These are phyloP conservation scores for Ficedula albicollis DNA, from an alignment of 2,797 vertebrate genomes.

Conservation along the genomic window DNA sequence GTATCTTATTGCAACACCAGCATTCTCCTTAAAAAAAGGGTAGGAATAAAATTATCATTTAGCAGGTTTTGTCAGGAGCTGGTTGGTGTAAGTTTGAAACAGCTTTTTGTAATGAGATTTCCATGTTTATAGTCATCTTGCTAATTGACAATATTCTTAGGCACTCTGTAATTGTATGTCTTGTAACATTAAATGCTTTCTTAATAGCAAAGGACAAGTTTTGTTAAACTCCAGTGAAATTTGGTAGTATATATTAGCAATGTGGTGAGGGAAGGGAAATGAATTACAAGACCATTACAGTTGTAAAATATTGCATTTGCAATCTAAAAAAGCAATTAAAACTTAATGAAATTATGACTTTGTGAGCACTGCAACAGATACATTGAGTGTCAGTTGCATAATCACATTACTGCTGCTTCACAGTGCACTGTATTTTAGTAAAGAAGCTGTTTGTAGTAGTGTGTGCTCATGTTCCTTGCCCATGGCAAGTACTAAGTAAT, in stretches of 20 bases:
- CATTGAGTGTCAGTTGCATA: not conserved
- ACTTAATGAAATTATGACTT: not conserved
- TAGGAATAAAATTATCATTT: constrained; percentile 35
- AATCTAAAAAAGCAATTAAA: not conserved
- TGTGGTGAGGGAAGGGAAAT: not conserved
- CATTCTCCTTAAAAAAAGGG: constrained; percentile 31
- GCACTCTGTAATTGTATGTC: constrained; percentile 9
- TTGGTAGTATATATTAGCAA: not conserved
- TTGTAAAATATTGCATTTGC: not conserved
- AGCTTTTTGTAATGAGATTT: constrained; percentile 62
- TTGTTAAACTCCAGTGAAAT: not conserved
- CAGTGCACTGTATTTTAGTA: not conserved
- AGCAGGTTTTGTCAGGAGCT: constrained; percentile 31
- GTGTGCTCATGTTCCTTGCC: not conserved
- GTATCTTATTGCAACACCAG: constrained; percentile 2
- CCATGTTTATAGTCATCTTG: constrained; percentile 13
- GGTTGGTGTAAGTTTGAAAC: constrained; percentile 28
- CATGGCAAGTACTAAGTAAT: not conserved
- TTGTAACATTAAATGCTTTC: not conserved
- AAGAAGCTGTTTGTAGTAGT: not conserved
- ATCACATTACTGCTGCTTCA: not conserved
- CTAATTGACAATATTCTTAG: not conserved
- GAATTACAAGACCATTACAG: not conserved
- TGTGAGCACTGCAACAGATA: not conserved
- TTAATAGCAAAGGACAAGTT: not conserved